Base-by-base conservation (phyloP, 2,797 vertebrate species). In the Carapus acus region DNA sequence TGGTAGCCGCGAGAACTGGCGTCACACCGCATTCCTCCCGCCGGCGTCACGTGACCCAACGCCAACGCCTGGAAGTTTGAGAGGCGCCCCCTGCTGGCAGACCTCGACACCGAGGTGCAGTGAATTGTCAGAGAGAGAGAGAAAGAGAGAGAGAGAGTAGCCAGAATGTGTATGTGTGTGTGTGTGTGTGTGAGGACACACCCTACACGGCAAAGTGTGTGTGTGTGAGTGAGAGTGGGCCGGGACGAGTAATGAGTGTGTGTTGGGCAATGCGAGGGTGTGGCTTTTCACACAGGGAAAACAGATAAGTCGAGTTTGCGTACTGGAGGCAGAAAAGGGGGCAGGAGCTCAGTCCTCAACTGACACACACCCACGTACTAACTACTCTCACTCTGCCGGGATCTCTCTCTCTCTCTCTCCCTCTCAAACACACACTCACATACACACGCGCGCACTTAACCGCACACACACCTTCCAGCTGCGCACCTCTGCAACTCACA, bases 231-330 rank as follows among this genome's bases (percentile, higher is more conserved):
- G 51, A n/a, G n/a, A n/a, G n/a, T n/a, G n/a, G n/a, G n/a, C n/a
- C n/a, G n/a, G n/a, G n/a, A n/a, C n/a, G n/a, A 66, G 65, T 58
- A 76, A 51, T 47, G 63, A 49, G 55, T 23, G 49, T 53, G 74
- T 80, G 75, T 85, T 78, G 65, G 85, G 84, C 79, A 85, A 85
- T 64, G 71, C 51, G 79, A 87, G 75, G 88, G 88, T 78, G 87
- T 86, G 86, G 76, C 76, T 58, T 78, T 60, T 62, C 8, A 59
- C 58, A 61, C 52, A 72, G 65, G 49, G 66, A 74, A 65, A 75
- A 47, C 46, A 78, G 73, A 87, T 83, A 83, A 86, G 58, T 73
- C 44, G 70, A 79, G 74, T 73, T 77, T 76, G 59, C 58, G 55
- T 62, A 63, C 51, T 49, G 66, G 49, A 72, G 55, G 47, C 38